phyloP scores from a whole-genome alignment of 2,113 vertebrate species.

The Boleophthalmus pectinirostris region DNA sequence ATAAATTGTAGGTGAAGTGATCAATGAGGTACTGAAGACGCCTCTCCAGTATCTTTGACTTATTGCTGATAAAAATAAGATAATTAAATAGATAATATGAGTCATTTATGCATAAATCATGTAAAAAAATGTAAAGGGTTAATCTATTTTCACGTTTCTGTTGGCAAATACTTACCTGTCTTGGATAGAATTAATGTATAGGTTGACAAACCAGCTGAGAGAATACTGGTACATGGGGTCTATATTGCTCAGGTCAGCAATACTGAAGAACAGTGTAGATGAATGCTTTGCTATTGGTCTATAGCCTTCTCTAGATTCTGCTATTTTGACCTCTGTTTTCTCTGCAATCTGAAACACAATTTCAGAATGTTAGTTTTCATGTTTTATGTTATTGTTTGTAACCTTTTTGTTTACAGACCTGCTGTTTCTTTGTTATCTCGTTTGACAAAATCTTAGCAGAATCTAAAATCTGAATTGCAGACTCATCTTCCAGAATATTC shows the following conservation, averaged over 20 bases:
- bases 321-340: slow-evolving; percentile 92
- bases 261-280: slow-evolving; percentile 93
- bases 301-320: slow-evolving; percentile 93
- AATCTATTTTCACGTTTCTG: too few species aligned
- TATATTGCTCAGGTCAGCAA: slow-evolving; percentile 92
- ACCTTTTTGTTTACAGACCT: slow-evolving; percentile 71
- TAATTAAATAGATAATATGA: neutral
- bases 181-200: slow-evolving; percentile 90
- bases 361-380: neutral
- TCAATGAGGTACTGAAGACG: slow-evolving; percentile 87
- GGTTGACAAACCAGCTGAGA: slow-evolving; percentile 94
- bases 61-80: slow-evolving; percentile 79
- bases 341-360: slow-evolving; percentile 84
- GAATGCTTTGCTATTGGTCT: slow-evolving; percentile 91
- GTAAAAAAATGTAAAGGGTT: too few species aligned
- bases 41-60: slow-evolving; percentile 90
- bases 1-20: slow-evolving; percentile 94
- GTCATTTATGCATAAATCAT: neutral
- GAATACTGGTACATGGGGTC: slow-evolving; percentile 99
- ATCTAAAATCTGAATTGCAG: slow-evolving; percentile 90
- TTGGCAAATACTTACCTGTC: slow-evolving; percentile 82
- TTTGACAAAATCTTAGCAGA: slow-evolving; percentile 94
- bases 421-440: slow-evolving; percentile 93
- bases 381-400: neutral
- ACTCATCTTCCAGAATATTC: slow-evolving; percentile 96